Conservation (phyloP, 1,140 invertebrate genomes). For the Mylabris phalerata region DNA sequence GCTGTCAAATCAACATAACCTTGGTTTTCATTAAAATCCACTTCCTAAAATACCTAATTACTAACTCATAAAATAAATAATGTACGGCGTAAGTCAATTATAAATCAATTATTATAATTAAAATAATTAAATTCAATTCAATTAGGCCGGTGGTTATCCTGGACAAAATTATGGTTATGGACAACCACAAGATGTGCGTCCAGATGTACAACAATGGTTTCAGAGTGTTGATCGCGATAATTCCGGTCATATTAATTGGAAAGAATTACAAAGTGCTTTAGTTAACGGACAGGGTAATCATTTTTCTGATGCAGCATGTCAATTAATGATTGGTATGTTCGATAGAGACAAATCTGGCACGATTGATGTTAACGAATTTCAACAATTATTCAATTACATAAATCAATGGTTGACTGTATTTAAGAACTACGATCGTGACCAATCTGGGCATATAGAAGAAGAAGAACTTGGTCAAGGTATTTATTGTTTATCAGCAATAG, state of each 20-base stretch:
- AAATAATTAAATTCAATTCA: background rate
- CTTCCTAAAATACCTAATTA: no score
- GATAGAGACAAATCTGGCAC: conserved; percentile 76
- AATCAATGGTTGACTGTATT: conserved; percentile 82
- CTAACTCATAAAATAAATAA: background rate
- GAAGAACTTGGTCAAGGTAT: conserved; percentile 67
- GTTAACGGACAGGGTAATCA: conserved; percentile 80
- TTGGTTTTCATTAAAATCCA: no score
- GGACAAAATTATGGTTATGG: background rate
- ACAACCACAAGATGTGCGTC: conserved; percentile 38
- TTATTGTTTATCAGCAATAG: conserved; percentile 1
- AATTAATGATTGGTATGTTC: conserved; percentile 91
- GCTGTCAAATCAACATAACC: no score
- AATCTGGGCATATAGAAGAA: conserved; percentile 77
- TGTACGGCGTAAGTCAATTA: background rate
- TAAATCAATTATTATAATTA: background rate
- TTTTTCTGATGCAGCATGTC: conserved; percentile 78
- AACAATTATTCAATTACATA: conserved; percentile 80
- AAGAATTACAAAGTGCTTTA: conserved; percentile 73
- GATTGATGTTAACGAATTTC: conserved; percentile 83
- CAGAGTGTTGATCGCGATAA: conserved; percentile 70
- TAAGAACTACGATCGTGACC: conserved; percentile 72
- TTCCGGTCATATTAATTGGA: conserved; percentile 73
- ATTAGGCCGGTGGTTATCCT: conserved; percentile 1
- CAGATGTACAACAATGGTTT: conserved; percentile 77